Evolutionary conservation across 2,797 vertebrate species (phyloP).

Genomic region (Eospalax fontanierii): DNA sequence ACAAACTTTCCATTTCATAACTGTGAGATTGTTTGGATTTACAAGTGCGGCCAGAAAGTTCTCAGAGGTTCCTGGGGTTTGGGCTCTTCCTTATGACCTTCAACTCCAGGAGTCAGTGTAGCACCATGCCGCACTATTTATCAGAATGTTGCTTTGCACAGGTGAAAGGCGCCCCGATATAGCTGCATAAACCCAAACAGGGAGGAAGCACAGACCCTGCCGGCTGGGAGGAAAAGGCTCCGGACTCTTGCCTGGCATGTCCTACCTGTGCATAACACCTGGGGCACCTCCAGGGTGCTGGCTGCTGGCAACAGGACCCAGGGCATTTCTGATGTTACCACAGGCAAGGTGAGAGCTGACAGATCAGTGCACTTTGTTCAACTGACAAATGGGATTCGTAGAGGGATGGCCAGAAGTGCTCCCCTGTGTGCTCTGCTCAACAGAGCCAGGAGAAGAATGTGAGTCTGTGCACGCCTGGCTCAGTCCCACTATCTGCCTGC

Average conservation of each 20-base stretch:
- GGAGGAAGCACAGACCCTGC: background rate
- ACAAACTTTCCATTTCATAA: conserved; percentile 91
- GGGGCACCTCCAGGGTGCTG: background rate
- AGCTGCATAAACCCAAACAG: conserved; percentile 68
- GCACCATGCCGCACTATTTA: conserved; percentile 52
- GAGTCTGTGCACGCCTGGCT: background rate
- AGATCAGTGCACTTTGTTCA: background rate
- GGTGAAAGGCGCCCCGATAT: conserved; percentile 41
- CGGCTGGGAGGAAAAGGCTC: conserved; percentile 44
- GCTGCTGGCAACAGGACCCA: background rate
- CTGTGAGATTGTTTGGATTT: conserved; percentile 89
- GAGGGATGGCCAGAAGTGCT: background rate
- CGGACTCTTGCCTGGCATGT: background rate
- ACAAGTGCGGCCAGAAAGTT: conserved; percentile 85
- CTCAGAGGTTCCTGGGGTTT: conserved; percentile 84
- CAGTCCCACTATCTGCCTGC: background rate
- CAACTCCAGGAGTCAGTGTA: conserved; percentile 60
- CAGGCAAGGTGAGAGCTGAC: background rate
- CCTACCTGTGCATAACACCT: background rate
- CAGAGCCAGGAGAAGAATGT: background rate
- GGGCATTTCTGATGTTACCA: background rate
- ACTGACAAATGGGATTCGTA: background rate
- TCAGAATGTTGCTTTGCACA: conserved; percentile 23
- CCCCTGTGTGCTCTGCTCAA: background rate
- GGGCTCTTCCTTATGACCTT: conserved; percentile 87